Conservation (phyloP, 1,140 invertebrate genomes). For the Penaeus indicus region DNA sequence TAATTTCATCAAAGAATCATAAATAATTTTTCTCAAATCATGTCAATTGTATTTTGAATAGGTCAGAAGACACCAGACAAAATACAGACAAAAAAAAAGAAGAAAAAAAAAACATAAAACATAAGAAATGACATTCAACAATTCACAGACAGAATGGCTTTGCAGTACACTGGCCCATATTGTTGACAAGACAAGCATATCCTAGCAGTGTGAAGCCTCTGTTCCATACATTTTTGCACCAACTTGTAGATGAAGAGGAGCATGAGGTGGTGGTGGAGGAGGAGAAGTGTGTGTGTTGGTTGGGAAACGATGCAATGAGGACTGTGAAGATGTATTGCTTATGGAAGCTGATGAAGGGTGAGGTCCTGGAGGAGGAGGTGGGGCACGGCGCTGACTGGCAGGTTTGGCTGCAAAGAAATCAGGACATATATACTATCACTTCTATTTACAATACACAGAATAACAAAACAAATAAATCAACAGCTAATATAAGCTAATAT, state of each 20-base stretch:
- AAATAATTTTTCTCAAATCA: too few species aligned
- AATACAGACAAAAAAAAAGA: background rate
- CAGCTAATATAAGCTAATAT: background rate
- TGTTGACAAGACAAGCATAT: conserved; percentile 18
- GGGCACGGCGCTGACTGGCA: conserved; percentile 49
- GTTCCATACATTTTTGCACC: conserved; percentile 60
- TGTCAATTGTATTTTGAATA: too few species aligned
- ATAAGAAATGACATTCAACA: background rate
- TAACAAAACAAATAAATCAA: conserved; percentile 7
- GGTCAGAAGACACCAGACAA: too few species aligned
- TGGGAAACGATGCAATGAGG: conserved; percentile 27
- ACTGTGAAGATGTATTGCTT: conserved; percentile 12
- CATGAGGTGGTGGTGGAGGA: conserved; percentile 63
- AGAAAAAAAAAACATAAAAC: background rate
- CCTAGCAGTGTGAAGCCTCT: conserved; percentile 65
- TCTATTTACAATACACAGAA: conserved; percentile 7
- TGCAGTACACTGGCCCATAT: conserved; percentile 4
- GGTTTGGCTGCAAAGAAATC: conserved; percentile 52
- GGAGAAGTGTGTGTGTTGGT: conserved; percentile 46
- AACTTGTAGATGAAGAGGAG: conserved; percentile 64
- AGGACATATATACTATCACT: too few species aligned
- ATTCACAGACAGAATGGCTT: background rate
- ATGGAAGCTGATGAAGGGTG: conserved; percentile 31
- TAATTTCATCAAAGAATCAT: too few species aligned
- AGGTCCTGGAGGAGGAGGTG: conserved; percentile 41